Evolutionary conservation across 92 coral and sea anemone species (phyloP).

Genomic region (Actinostola sp.): DNA sequence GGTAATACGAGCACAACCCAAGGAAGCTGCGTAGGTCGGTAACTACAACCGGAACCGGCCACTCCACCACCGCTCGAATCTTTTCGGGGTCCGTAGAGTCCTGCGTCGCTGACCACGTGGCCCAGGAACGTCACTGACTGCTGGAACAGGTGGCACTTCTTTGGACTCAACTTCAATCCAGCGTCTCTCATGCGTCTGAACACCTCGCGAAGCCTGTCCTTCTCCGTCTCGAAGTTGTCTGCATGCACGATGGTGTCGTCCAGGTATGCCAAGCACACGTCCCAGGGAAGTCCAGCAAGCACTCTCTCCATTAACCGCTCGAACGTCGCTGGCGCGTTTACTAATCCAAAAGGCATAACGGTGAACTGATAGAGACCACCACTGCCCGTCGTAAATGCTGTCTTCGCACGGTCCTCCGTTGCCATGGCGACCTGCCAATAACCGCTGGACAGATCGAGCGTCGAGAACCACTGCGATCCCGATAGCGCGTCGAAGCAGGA

Average conservation of each 20-base stretch:
- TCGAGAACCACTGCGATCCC: conserved; percentile 48
- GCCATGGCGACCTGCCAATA: too few species aligned
- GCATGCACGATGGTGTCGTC: conserved; percentile 35
- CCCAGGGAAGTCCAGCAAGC: conserved; percentile 25
- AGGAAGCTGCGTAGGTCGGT: conserved; percentile 14
- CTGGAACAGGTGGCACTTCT: conserved; percentile 24
- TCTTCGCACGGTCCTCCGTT: conserved; percentile 26
- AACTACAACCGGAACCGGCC: conserved; percentile 15
- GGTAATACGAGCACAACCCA: conserved; percentile 26
- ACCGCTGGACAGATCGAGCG: conserved; percentile 31
- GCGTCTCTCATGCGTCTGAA: conserved; percentile 19
- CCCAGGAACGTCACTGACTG: conserved; percentile 29
- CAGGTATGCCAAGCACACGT: conserved; percentile 9
- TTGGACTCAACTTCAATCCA: conserved; percentile 31
- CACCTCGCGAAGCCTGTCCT: conserved; percentile 10
- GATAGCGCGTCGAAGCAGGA: conserved; percentile 30
- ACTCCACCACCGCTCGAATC: conserved; percentile 1
- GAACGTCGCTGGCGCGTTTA: conserved; percentile 25
- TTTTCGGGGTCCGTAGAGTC: conserved; percentile 24
- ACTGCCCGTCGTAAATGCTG: conserved; percentile 19
- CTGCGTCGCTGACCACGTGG: conserved; percentile 31
- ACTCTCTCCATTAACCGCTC: conserved; percentile 42
- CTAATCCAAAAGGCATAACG: conserved; percentile 15
- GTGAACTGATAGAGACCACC: conserved; percentile 6
- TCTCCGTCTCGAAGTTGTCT: not conserved